Percentiles rank a stretch among this genome's conserved stretches.
phyloP scores from a whole-genome alignment of 2,888 invertebrate genomes.

The Synergus gifuensis region DNA sequence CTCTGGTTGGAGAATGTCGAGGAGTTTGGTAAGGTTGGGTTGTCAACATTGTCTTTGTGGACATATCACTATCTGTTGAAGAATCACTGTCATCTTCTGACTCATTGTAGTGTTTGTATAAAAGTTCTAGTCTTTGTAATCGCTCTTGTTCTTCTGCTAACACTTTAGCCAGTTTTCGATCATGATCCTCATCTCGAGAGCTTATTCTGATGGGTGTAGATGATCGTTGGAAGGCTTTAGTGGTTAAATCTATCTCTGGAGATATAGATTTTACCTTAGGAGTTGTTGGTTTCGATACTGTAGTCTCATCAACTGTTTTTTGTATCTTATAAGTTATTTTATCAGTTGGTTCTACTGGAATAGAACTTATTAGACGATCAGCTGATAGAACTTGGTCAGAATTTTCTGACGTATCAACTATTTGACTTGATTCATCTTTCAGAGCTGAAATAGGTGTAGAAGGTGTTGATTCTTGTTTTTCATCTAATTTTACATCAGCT shows the following conservation, averaged over 20 bases:
- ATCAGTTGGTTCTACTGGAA: background rate
- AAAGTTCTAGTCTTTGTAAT: background rate
- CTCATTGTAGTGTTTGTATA: conserved; percentile 23
- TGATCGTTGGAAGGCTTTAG: background rate
- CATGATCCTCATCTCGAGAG: background rate
- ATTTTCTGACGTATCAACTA: background rate
- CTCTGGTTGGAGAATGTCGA: conserved; percentile 5
- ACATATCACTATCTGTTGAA: conserved; percentile 72
- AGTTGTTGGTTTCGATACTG: background rate
- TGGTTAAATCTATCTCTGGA: background rate
- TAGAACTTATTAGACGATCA: background rate
- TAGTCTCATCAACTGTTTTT: background rate
- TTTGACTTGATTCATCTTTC: background rate
- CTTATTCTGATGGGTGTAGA: background rate
- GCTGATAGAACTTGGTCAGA: background rate
- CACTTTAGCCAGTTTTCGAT: conserved; percentile 18
- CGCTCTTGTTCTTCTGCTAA: conserved; percentile 34
- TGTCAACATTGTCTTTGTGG: conserved; percentile 71
- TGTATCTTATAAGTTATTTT: conserved; percentile 4
- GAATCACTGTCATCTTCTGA: conserved; percentile 68
- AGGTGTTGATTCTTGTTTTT: background rate
- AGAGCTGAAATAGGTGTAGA: background rate
- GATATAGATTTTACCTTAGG: background rate
- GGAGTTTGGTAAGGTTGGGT: conserved; percentile 63
- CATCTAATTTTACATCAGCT: background rate